A percentile compares a stretch with the other conserved stretches of the same genome.
These are phyloP conservation scores for Artibeus jamaicensis DNA, from an alignment of 2,797 vertebrate genomes.

Conservation along the genomic window DNA sequence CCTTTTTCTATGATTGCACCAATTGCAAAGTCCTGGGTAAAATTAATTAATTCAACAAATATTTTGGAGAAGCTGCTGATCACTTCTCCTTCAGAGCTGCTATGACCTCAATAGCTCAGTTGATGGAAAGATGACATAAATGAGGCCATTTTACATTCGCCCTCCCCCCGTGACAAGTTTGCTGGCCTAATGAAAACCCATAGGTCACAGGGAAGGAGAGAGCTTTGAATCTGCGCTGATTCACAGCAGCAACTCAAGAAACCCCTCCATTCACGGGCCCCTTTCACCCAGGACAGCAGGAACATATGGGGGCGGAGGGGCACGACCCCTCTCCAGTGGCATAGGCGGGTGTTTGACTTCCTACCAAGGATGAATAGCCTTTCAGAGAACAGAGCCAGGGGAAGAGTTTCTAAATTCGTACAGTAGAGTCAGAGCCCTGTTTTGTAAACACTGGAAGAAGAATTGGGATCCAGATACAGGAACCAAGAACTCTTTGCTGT, in stretches of 20 bases:
- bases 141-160: neutral
- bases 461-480: neutral
- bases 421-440: neutral
- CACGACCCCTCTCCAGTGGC: too few species aligned
- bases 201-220: neutral
- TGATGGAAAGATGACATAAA: neutral
- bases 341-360: neutral
- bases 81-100: neutral
- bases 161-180: neutral
- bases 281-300: neutral
- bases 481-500: neutral
- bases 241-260: neutral
- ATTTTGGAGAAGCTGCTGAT: neutral
- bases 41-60: neutral
- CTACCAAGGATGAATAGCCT: neutral
- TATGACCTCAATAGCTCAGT: neutral
- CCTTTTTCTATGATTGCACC: neutral
- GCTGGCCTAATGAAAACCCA: neutral
- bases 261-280: rapidly evolving
- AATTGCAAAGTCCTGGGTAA: neutral
- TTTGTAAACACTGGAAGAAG: neutral
- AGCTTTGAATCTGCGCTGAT: neutral
- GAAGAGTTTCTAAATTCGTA: neutral
- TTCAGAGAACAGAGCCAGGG: neutral
- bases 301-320: rapidly evolving